Evolutionary conservation across 2,797 vertebrate genomes (phyloP).

Genomic region (Tenualosa thibaudeaui): DNA sequence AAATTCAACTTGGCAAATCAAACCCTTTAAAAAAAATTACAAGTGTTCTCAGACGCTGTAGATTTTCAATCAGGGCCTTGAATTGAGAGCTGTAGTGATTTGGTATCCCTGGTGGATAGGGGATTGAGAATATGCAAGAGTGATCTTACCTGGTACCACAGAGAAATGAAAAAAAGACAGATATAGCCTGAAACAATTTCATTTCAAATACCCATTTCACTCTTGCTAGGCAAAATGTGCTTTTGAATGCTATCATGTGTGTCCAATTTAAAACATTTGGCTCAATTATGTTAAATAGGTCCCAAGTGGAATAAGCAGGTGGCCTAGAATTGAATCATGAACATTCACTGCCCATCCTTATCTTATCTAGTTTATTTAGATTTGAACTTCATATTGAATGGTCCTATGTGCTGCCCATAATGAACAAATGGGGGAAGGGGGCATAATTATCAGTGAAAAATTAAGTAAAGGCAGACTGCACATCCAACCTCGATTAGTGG

Average conservation of each 20-base stretch:
- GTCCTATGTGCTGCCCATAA: slow-evolving; percentile 56
- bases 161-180: slow-evolving; percentile 31
- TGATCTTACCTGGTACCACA: slow-evolving; percentile 29
- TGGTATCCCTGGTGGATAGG: neutral
- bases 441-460: slow-evolving; percentile 67
- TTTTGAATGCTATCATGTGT: slow-evolving; percentile 63
- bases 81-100: neutral
- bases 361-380: slow-evolving; percentile 49
- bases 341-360: slow-evolving; percentile 40
- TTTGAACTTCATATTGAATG: slow-evolving; percentile 61
- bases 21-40: neutral
- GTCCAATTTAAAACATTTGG: slow-evolving; percentile 67
- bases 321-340: slow-evolving; percentile 58
- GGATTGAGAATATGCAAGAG: slow-evolving; percentile 25
- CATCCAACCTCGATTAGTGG: slow-evolving; percentile 67
- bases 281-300: slow-evolving; percentile 68
- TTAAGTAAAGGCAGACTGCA: slow-evolving; percentile 53
- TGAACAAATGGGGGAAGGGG: slow-evolving; percentile 47
- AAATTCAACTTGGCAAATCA: neutral
- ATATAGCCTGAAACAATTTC: slow-evolving; percentile 37
- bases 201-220: slow-evolving; percentile 46
- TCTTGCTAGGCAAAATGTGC: slow-evolving; percentile 34
- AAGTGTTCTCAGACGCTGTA: neutral
- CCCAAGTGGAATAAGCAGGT: slow-evolving; percentile 68
- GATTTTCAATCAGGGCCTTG: neutral